These are phyloP conservation scores for Salvelinus namaycush DNA, from an alignment of 2,113 vertebrate genomes.

Conservation along the genomic window DNA sequence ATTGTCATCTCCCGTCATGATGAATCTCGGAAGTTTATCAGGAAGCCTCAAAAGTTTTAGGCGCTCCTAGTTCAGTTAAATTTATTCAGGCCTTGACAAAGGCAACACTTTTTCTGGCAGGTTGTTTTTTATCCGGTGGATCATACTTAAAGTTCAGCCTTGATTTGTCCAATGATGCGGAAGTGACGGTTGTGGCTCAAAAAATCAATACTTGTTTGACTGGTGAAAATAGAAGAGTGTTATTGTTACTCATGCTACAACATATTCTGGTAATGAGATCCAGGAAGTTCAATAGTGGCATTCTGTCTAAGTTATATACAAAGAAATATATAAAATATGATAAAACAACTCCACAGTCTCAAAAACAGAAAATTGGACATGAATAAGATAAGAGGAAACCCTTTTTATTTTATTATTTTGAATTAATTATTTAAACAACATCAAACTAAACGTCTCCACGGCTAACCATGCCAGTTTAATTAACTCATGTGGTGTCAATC, in stretches of 20 bases:
- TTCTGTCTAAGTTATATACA: not conserved
- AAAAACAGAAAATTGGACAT: not conserved
- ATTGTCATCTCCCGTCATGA: slow-evolving; percentile 61
- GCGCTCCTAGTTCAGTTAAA: slow-evolving; percentile 33
- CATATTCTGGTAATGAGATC: not conserved
- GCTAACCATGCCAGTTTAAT: too few species aligned
- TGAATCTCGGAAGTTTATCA: slow-evolving; percentile 28
- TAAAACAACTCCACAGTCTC: not conserved
- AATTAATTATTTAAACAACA: too few species aligned
- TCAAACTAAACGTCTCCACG: too few species aligned
- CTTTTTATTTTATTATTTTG: too few species aligned
- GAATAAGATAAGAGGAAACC: too few species aligned
- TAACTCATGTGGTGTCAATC: too few species aligned
- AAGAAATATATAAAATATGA: not conserved
- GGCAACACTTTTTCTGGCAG: slow-evolving; percentile 19
- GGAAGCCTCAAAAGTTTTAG: slow-evolving; percentile 19
- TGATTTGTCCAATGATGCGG: not conserved
- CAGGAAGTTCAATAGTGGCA: not conserved
- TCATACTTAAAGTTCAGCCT: slow-evolving; percentile 1
- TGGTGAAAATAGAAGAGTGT: not conserved
- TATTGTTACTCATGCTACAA: not conserved
- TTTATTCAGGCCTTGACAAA: slow-evolving; percentile 43
- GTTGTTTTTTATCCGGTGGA: slow-evolving; percentile 20
- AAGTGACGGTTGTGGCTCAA: too few species aligned
- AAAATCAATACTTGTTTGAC: not conserved